Evolutionary conservation across 2,888 invertebrate species (phyloP).

Genomic region (Ochropleura leucogaster): DNA sequence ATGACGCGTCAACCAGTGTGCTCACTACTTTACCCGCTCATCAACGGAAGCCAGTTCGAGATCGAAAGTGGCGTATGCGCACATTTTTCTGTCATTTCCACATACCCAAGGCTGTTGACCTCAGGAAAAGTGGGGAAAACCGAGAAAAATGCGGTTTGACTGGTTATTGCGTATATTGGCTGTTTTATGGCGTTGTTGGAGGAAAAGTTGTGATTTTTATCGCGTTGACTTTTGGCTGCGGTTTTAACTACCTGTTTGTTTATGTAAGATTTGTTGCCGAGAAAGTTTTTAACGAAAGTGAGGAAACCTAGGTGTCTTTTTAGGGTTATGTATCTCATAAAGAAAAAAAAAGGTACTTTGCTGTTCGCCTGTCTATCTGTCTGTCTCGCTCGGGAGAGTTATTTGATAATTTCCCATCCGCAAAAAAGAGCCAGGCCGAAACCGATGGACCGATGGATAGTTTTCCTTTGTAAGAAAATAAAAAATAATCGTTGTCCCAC

Average conservation of each 20-base stretch:
- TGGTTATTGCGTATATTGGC: slow-evolving; percentile 56
- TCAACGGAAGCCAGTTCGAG: slow-evolving; percentile 72
- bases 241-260: slow-evolving; percentile 48
- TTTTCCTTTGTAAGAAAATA: too few relatives aligned
- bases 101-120: slow-evolving; percentile 71
- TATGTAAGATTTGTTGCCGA: slow-evolving; percentile 44
- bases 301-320: slow-evolving; percentile 27
- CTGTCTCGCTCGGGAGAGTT: too few relatives aligned
- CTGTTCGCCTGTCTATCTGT: too few relatives aligned
- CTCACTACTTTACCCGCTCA: slow-evolving; percentile 53
- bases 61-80: slow-evolving; percentile 76
- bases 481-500: too few relatives aligned
- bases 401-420: too few relatives aligned
- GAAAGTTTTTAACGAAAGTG: slow-evolving; percentile 45
- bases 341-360: too few relatives aligned
- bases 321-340: too few relatives aligned
- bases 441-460: too few relatives aligned
- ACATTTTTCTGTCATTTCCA: slow-evolving; percentile 79
- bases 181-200: slow-evolving; percentile 45
- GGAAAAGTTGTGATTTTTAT: slow-evolving; percentile 64
- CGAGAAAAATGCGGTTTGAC: slow-evolving; percentile 63
- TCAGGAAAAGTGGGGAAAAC: slow-evolving; percentile 67
- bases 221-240: slow-evolving; percentile 50
- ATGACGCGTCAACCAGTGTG: background rate
- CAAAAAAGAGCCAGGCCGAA: too few relatives aligned